Base-by-base conservation (phyloP, 2,888 invertebrate genomes). In the Parascotia fuliginaria region DNA sequence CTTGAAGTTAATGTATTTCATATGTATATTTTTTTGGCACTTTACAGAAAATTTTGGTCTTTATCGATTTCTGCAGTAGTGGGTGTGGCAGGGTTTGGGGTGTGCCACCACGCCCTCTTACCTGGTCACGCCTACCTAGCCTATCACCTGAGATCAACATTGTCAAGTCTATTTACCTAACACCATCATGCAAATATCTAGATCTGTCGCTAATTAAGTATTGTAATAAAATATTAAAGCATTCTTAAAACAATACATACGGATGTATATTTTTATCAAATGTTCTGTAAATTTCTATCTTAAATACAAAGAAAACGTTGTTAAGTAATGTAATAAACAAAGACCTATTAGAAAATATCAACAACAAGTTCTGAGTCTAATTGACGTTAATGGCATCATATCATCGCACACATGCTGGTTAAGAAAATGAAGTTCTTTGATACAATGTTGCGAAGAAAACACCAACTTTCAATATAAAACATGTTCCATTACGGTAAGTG, bases 111-210 rank as follows among this genome's bases (percentile, higher is more conserved):
- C 82, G 80, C 82, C 83, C 69, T 70, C 73, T 73, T 67, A 81
- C 78, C 77, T 68, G 71, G 64, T 61, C 65, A 78, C 81, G 81
- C 82, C 83, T 72, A 72, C 72, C 49, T 55, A 58, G 60, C 58
- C 62, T 66, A 69, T 50, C 63, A 58, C 60, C 65, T 62, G 45
- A 52, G 50, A 43, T 45, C 46, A 48, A 40, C 36, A 53, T 42
- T 41, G 38, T 41, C 34, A 55, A 38, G 31, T 46, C 15, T 54
- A 24, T 40, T 27, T 28, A 36, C 11, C 28, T 19, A 36, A 28
- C 24, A 24, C 24, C 19, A 3, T 19, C 3, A 19, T 32, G 16
- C n/a, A 19, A 0, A 1, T 16, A 34, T 14, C 11, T 29, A 32
- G 6, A 33, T 1, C 12, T 13, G 5, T 5, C 3, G 5, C 29